Conservation (phyloP, 2,797 vertebrate species). For the Melanotaenia nigrans region DNA sequence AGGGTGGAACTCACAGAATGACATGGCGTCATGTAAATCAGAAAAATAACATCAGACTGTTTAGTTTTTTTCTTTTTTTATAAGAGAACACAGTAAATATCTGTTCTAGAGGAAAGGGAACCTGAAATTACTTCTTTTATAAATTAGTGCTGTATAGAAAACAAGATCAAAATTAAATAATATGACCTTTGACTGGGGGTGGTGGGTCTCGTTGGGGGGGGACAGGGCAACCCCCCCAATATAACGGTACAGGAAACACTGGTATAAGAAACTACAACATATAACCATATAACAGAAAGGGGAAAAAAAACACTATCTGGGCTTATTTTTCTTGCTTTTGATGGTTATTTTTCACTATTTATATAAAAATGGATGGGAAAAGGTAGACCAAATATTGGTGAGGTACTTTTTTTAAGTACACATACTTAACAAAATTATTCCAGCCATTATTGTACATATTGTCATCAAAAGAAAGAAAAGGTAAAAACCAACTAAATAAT, state of each 20-base stretch:
- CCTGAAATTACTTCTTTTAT: too few species aligned
- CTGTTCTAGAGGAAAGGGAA: too few species aligned
- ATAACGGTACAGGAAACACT: background rate
- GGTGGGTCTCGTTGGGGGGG: too few species aligned
- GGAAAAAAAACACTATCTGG: background rate
- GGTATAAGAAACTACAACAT: constrained; percentile 2
- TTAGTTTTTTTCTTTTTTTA: too few species aligned
- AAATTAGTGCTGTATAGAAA: too few species aligned
- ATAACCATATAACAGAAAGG: background rate
- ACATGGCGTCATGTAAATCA: too few species aligned
- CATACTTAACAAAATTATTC: background rate
- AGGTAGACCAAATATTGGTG: background rate
- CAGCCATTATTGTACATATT: background rate
- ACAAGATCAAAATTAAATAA: too few species aligned
- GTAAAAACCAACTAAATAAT: background rate
- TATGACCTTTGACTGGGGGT: too few species aligned
- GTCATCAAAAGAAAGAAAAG: background rate
- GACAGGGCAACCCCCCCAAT: too few species aligned
- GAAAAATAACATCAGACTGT: too few species aligned
- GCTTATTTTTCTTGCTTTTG: background rate
- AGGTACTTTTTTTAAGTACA: background rate
- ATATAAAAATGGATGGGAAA: background rate
- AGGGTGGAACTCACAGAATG: too few species aligned
- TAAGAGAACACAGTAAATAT: too few species aligned
- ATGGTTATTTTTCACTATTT: background rate